A percentile compares a stretch with the other conserved stretches of the same genome.
Evolutionary conservation across 2,113 vertebrate genomes (phyloP).

Genomic region (Grammomys dolichurus): DNA sequence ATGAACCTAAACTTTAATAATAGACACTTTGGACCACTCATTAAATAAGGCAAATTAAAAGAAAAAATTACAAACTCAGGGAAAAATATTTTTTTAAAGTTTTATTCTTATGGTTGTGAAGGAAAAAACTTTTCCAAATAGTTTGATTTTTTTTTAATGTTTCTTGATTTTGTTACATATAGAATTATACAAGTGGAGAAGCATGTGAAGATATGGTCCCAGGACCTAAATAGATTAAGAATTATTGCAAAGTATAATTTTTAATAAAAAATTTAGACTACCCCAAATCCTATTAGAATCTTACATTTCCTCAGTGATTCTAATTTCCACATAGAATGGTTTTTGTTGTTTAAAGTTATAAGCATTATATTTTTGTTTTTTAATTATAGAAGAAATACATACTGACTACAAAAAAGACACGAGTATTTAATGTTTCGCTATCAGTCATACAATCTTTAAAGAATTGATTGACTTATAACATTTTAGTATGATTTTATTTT

Average conservation of each 20-base stretch:
- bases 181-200: slow-evolving; percentile 47
- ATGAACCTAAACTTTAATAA: background rate
- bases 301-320: background rate
- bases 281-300: background rate
- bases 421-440: background rate
- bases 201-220: background rate
- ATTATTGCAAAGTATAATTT: slow-evolving; percentile 9
- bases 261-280: background rate
- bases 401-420: slow-evolving; percentile 26
- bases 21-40: background rate
- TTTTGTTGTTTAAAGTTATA: background rate
- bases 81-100: background rate
- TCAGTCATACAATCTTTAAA: background rate
- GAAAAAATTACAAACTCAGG: slow-evolving; percentile 36
- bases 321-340: slow-evolving; percentile 42
- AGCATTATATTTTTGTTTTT: slow-evolving; percentile 18
- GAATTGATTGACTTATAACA: background rate
- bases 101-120: slow-evolving; percentile 44
- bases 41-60: slow-evolving; percentile 2
- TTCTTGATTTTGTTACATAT: slow-evolving; percentile 50
- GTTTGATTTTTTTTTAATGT: background rate
- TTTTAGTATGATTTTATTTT: background rate
- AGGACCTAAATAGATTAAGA: background rate
- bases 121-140: background rate
- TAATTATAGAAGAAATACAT: background rate